Evolutionary conservation across 2,888 invertebrate genomes (phyloP).

Genomic region (Melipona beecheii): DNA sequence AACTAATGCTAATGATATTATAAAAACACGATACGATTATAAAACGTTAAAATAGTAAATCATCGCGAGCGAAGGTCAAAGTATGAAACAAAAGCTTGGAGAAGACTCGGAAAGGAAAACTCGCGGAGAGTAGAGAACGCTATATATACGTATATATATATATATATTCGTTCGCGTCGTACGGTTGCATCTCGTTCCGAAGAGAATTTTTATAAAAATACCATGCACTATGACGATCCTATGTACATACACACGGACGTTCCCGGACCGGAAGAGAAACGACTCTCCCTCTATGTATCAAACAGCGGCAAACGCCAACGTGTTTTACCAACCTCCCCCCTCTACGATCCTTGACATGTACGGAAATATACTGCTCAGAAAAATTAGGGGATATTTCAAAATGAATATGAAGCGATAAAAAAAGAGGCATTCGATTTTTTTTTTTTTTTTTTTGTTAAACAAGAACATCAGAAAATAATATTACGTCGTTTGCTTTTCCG

Average conservation of each 20-base stretch:
- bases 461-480: too few species aligned
- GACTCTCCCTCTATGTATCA: conserved; percentile 17
- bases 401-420: too few species aligned
- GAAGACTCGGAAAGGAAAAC: neutral
- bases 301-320: conserved; percentile 7
- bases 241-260: conserved; percentile 61
- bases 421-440: too few species aligned
- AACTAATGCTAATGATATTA: conserved; percentile 33
- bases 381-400: too few species aligned
- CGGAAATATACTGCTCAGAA: neutral
- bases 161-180: conserved; percentile 34
- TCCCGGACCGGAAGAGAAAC: conserved; percentile 40
- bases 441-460: too few species aligned
- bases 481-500: too few species aligned
- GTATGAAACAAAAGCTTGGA: neutral
- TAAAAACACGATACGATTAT: conserved; percentile 25
- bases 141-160: conserved; percentile 10
- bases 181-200: conserved; percentile 37
- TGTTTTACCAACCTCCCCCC: neutral
- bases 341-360: neutral
- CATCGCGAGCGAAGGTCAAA: neutral
- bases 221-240: conserved; percentile 60
- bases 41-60: conserved; percentile 30
- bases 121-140: conserved; percentile 30
- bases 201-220: conserved; percentile 68